These are phyloP conservation scores for Melanerpes formicivorus DNA, from an alignment of 2,113 vertebrate genomes.

Conservation along the genomic window DNA sequence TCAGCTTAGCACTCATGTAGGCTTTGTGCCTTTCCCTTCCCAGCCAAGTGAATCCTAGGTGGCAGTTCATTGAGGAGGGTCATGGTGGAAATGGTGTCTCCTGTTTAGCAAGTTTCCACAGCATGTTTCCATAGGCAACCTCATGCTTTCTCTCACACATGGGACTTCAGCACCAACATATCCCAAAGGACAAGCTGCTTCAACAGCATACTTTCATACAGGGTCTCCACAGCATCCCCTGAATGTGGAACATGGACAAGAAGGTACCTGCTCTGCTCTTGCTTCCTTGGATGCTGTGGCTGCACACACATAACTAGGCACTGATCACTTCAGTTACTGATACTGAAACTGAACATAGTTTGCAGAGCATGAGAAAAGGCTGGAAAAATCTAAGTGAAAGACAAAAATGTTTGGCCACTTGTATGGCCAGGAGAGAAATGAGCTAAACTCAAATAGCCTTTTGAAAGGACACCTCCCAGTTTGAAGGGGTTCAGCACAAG, in stretches of 20 bases:
- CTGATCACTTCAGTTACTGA: neutral
- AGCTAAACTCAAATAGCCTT: neutral
- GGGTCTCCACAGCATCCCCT: neutral
- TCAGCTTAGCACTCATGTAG: fast-evolving
- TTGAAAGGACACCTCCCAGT: neutral
- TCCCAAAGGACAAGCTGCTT: neutral
- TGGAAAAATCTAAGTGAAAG: neutral
- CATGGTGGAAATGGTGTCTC: neutral
- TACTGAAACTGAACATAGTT: neutral
- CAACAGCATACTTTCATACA: neutral
- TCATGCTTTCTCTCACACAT: fast-evolving
- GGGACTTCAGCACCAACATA: neutral
- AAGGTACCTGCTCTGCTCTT: neutral
- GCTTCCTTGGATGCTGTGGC: neutral
- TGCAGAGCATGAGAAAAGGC: neutral
- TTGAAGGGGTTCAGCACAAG: neutral
- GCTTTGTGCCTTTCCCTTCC: neutral
- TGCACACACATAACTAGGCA: neutral
- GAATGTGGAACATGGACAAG: neutral
- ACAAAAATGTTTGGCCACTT: neutral
- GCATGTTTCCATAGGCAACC: neutral
- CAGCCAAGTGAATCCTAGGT: fast-evolving
- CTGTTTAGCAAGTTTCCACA: neutral
- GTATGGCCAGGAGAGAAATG: neutral
- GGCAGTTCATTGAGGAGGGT: neutral